Percentiles rank a stretch among this genome's conserved stretches.
These are phyloP conservation scores for Microhierax caerulescens DNA, from an alignment of 2,797 vertebrate species.

Conservation along the genomic window DNA sequence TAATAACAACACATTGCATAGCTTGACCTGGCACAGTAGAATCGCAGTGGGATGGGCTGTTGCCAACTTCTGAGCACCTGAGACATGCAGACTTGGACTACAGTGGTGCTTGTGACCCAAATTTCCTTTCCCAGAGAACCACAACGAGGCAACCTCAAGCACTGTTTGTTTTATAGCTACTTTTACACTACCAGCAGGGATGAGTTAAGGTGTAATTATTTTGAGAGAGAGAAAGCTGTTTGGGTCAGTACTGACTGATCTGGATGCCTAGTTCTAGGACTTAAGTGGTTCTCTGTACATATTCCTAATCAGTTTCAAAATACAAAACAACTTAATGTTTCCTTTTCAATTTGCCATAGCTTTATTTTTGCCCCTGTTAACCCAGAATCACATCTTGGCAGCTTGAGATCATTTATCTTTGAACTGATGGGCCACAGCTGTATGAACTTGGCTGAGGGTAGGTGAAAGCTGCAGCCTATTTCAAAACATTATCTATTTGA, in stretches of 20 bases:
- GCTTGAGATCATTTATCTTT: neutral
- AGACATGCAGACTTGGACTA: neutral
- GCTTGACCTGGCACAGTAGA: neutral
- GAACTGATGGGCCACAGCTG: neutral
- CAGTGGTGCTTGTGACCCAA: neutral
- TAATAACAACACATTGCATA: neutral
- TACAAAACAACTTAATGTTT: constrained; percentile 1
- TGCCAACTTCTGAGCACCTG: neutral
- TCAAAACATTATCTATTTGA: neutral
- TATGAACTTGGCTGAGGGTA: neutral
- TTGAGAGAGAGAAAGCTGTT: neutral
- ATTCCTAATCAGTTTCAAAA: constrained; percentile 10
- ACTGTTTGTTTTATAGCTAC: neutral
- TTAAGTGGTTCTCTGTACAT: neutral
- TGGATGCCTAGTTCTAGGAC: neutral
- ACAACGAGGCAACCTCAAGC: neutral
- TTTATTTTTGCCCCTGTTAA: constrained; percentile 3
- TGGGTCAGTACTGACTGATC: neutral
- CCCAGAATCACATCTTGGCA: neutral
- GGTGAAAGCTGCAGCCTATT: neutral
- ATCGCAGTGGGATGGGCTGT: neutral
- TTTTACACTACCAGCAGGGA: neutral
- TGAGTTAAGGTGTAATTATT: neutral
- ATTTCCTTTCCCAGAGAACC: neutral
- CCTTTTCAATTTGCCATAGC: neutral